Conservation (phyloP, 2,797 vertebrate species). For the Caiman crocodilus region DNA sequence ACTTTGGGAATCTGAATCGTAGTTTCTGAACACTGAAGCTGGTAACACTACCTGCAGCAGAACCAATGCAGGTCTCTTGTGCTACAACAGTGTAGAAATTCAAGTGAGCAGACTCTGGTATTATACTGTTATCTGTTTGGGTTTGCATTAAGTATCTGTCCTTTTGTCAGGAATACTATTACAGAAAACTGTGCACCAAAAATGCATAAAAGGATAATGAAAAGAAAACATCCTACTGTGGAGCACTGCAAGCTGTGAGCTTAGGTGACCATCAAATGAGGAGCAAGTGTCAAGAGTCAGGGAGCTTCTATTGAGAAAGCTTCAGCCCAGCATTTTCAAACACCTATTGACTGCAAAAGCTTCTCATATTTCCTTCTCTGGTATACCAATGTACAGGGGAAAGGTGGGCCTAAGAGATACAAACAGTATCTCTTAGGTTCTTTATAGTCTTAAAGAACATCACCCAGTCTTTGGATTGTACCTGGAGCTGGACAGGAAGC, state of each 20-base stretch:
- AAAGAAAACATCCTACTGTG: background rate
- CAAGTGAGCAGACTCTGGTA: background rate
- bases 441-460: too few species aligned
- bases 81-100: background rate
- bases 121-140: background rate
- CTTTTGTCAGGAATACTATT: background rate
- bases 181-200: background rate
- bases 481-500: too few species aligned
- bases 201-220: background rate
- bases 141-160: background rate
- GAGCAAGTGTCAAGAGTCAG: accelerated
- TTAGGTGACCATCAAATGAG: background rate
- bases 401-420: accelerated
- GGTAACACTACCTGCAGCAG: background rate
- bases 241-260: background rate
- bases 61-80: background rate
- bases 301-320: accelerated
- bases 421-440: too few species aligned
- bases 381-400: accelerated
- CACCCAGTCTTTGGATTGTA: too few species aligned
- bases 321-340: accelerated
- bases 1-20: background rate
- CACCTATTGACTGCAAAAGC: accelerated
- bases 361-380: background rate
- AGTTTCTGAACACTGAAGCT: background rate